Conservation (phyloP, 2,797 vertebrate species). For the Artibeus lituratus region DNA sequence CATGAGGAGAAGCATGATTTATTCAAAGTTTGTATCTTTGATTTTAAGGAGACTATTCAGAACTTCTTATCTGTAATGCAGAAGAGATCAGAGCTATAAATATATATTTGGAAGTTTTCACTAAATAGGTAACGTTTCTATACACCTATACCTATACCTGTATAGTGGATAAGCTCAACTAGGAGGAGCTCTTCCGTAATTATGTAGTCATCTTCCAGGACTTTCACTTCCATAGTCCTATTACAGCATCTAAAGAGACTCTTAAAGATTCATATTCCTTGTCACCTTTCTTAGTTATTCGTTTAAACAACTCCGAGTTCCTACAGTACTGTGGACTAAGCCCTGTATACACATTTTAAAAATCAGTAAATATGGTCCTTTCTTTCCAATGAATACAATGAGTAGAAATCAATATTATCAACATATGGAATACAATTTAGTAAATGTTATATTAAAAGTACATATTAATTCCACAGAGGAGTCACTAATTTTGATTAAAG, state of each 20-base stretch:
- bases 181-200: neutral
- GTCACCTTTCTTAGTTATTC: neutral
- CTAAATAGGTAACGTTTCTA: neutral
- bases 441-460: neutral
- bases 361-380: neutral
- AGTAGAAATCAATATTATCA: neutral
- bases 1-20: neutral
- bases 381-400: neutral
- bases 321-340: neutral
- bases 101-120: neutral
- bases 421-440: neutral
- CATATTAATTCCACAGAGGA: neutral
- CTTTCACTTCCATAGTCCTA: neutral
- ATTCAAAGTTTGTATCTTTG: neutral
- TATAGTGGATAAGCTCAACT: neutral
- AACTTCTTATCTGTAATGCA: neutral
- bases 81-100: neutral
- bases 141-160: neutral
- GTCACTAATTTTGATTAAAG: constrained; percentile 4
- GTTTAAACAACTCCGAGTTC: neutral
- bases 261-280: neutral
- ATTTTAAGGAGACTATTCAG: neutral
- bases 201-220: neutral
- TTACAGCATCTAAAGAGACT: neutral
- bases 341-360: neutral